A percentile compares a stretch with the other conserved stretches of the same genome.
Evolutionary conservation across 1,140 invertebrate species (phyloP).

Genomic region (Trichonephila clavipes): DNA sequence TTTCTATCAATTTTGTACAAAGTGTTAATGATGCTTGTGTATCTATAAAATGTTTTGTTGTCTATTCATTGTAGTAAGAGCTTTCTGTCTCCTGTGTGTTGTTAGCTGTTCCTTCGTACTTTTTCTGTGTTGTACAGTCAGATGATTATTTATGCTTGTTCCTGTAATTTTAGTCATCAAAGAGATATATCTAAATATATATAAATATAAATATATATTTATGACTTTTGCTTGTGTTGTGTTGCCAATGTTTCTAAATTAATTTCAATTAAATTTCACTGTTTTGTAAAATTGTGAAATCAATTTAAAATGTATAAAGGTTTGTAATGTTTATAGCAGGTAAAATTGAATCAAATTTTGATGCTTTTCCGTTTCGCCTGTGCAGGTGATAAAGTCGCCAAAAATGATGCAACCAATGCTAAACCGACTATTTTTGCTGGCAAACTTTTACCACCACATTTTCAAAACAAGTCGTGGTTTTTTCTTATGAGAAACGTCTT

Average conservation of each 20-base stretch:
- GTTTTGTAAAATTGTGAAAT: not conserved
- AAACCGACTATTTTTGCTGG: no score
- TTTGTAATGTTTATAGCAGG: no score
- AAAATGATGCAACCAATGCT: no score
- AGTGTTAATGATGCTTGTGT: constrained; percentile 69
- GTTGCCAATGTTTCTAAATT: not conserved
- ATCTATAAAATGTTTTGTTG: constrained; percentile 68
- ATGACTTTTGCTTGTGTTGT: constrained; percentile 2
- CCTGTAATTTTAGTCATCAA: constrained; percentile 76
- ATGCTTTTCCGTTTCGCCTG: no score
- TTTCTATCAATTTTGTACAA: constrained; percentile 76
- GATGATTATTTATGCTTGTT: constrained; percentile 76
- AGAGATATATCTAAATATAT: constrained; percentile 73
- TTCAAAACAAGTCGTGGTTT: no score
- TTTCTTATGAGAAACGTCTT: no score
- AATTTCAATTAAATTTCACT: not conserved
- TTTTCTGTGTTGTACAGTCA: constrained; percentile 74
- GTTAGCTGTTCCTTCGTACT: constrained; percentile 60
- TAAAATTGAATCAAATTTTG: no score
- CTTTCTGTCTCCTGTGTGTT: constrained; percentile 52
- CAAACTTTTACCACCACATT: no score
- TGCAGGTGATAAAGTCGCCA: no score
- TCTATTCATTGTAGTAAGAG: constrained; percentile 72
- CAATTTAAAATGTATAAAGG: no score
- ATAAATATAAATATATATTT: constrained; percentile 42